Conservation (phyloP, 1,140 invertebrate species). For the Micrasema minimum region DNA sequence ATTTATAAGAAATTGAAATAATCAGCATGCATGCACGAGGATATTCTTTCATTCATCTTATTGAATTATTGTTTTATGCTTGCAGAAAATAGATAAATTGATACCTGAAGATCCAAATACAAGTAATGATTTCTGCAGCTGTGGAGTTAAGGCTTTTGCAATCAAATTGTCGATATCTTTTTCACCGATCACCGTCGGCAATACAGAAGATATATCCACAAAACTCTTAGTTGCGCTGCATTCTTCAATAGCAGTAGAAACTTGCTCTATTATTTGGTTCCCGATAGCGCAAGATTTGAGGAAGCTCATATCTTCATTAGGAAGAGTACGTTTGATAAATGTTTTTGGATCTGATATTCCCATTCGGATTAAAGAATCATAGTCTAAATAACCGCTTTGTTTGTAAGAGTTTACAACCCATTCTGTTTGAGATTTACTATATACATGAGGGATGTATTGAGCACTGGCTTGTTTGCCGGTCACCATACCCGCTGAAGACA, state of each 20-base stretch:
- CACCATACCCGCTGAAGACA: constrained; percentile 80
- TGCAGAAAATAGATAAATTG: too few species aligned
- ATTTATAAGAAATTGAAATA: too few species aligned
- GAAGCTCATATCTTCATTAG: constrained; percentile 77
- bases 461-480: constrained; percentile 82
- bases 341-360: constrained; percentile 88
- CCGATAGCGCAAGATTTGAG: constrained; percentile 84
- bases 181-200: constrained; percentile 83
- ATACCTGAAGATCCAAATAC: constrained; percentile 57
- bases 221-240: constrained; percentile 78
- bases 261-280: constrained; percentile 77
- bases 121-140: constrained; percentile 57
- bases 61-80: too few species aligned
- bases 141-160: constrained; percentile 71
- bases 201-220: constrained; percentile 80
- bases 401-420: constrained; percentile 94
- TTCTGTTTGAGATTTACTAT: constrained; percentile 82
- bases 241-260: constrained; percentile 88
- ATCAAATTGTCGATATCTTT: constrained; percentile 81
- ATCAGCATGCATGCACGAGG: too few species aligned
- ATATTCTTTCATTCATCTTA: too few species aligned
- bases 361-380: constrained; percentile 86
- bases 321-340: constrained; percentile 83
- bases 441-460: constrained; percentile 89
- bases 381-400: constrained; percentile 96